Conservation (phyloP, 2,797 vertebrate genomes). For the Capromys pilorides region DNA sequence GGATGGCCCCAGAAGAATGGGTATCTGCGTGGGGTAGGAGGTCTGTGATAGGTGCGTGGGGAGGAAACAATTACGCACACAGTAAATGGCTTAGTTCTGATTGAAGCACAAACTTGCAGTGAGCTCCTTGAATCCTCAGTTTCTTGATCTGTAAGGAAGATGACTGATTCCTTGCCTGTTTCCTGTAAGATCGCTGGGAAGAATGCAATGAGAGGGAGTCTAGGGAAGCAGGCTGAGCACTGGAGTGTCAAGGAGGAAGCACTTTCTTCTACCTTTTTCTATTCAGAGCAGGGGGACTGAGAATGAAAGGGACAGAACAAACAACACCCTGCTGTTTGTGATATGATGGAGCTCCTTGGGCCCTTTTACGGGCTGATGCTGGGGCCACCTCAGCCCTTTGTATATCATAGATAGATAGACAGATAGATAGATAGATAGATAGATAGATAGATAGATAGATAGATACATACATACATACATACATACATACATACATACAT, state of each 20-base stretch:
- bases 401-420: too few species aligned
- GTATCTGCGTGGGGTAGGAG: background rate
- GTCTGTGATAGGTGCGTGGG: background rate
- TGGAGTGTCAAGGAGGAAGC: too few species aligned
- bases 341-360: slow-evolving; percentile 44
- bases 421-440: too few species aligned
- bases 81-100: background rate
- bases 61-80: background rate
- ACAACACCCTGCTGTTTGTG: slow-evolving; percentile 69
- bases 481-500: too few species aligned
- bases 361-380: slow-evolving; percentile 58
- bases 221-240: background rate
- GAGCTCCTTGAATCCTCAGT: background rate
- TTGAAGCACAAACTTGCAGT: background rate
- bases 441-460: too few species aligned
- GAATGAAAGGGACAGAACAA: slow-evolving; percentile 67
- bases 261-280: background rate
- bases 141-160: background rate
- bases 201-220: background rate
- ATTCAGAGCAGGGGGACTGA: background rate
- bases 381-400: slow-evolving; percentile 39
- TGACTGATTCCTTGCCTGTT: background rate
- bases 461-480: too few species aligned
- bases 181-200: background rate
- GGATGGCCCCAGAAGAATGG: background rate